phyloP scores from a whole-genome alignment of 2,113 vertebrate species.

The Carassius gibelio region DNA sequence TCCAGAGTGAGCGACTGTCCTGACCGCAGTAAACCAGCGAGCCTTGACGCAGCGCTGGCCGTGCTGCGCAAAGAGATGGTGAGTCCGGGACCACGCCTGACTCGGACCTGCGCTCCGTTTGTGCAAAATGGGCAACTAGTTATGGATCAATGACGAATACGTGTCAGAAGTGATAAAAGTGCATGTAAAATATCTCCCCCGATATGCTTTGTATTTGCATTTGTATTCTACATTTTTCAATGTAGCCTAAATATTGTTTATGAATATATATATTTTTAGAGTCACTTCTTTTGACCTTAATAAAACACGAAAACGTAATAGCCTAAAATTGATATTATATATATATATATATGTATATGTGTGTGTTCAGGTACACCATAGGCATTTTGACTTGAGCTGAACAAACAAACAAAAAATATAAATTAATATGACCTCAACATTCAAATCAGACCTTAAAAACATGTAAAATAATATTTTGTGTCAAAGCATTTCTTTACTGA shows the following conservation, averaged over 20 bases:
- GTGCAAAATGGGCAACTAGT: not conserved
- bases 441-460: not conserved
- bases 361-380: not conserved
- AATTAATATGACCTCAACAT: not conserved
- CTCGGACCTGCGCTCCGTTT: not conserved
- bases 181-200: not conserved
- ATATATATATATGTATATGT: no score
- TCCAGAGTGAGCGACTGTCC: conserved; percentile 66
- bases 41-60: conserved; percentile 78
- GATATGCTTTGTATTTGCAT: not conserved
- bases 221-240: not conserved
- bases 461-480: not conserved
- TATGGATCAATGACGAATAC: not conserved
- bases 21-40: conserved; percentile 66
- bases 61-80: conserved; percentile 83
- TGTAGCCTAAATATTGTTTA: not conserved
- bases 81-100: conserved; percentile 42
- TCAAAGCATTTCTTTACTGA: not conserved
- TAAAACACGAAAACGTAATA: not conserved
- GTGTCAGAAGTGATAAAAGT: not conserved
- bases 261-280: not conserved
- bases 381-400: not conserved
- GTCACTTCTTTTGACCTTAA: not conserved
- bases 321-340: no score
- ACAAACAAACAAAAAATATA: not conserved